phyloP scores from a whole-genome alignment of 2,888 invertebrate species.

The Gerris lacustris region DNA sequence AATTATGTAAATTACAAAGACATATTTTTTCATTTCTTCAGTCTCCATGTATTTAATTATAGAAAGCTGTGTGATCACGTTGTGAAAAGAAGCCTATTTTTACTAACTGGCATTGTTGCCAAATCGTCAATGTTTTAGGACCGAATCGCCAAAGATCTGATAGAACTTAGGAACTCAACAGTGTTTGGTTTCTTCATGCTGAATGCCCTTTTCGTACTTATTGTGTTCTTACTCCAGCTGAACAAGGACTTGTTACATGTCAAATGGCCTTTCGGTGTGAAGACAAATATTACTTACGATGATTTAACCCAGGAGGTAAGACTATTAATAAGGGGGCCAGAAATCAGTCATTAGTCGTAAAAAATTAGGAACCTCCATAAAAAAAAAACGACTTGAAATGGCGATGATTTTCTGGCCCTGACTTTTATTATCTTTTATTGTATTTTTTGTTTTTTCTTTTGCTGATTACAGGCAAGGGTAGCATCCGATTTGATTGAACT shows the following conservation, averaged over 20 bases:
- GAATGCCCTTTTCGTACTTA: conserved; percentile 96
- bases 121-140: conserved; percentile 51
- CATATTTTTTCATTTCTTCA: too few species aligned
- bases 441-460: conserved; percentile 18
- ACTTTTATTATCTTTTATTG: not conserved
- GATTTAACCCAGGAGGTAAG: conserved; percentile 85
- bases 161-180: conserved; percentile 87
- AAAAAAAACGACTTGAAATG: too few species aligned
- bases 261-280: conserved; percentile 92
- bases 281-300: conserved; percentile 84
- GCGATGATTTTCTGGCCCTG: too few species aligned
- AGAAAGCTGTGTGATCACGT: too few species aligned
- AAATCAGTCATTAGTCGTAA: not conserved
- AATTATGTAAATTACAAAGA: too few species aligned
- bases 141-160: conserved; percentile 78
- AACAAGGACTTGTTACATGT: conserved; percentile 93
- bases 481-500: conserved; percentile 84
- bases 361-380: too few species aligned
- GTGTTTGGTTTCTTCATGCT: conserved; percentile 97
- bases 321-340: not conserved
- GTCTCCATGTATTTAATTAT: too few species aligned
- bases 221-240: conserved; percentile 95
- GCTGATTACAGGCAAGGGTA: conserved; percentile 67
- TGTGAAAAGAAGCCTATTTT: too few species aligned
- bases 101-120: too few species aligned